These are phyloP conservation scores for Pitangus sulphuratus DNA, from an alignment of 2,797 vertebrate genomes.

Conservation along the genomic window DNA sequence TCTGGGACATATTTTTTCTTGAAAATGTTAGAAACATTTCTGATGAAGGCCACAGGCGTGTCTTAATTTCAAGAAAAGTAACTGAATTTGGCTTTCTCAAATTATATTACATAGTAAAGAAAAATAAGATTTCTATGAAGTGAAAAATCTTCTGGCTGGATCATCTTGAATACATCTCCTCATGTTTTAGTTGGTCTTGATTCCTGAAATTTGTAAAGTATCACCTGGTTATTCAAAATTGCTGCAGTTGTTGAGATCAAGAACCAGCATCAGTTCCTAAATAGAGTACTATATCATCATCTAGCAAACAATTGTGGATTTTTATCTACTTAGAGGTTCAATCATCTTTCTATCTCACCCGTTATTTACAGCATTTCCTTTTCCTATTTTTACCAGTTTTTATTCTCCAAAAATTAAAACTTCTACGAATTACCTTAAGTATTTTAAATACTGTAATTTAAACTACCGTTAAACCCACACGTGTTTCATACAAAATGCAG, in stretches of 20 bases:
- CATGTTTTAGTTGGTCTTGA: conserved; percentile 8
- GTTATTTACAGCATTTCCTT: not conserved
- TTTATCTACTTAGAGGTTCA: not conserved
- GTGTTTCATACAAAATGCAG: not conserved
- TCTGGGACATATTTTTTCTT: conserved; percentile 96
- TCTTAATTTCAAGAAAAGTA: not conserved
- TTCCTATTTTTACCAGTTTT: not conserved
- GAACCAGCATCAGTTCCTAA: not conserved
- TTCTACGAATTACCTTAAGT: not conserved
- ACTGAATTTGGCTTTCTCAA: conserved; percentile 17
- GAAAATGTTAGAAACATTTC: conserved; percentile 89
- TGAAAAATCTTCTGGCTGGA: conserved; percentile 34
- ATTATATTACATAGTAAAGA: conserved; percentile 24
- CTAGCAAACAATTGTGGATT: not conserved
- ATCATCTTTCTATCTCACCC: not conserved
- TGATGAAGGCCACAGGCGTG: conserved; percentile 26
- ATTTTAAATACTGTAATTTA: not conserved
- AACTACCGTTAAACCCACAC: not conserved
- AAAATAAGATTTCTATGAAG: conserved; percentile 14
- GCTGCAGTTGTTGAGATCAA: not conserved
- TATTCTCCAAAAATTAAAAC: not conserved
- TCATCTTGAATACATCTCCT: conserved; percentile 59
- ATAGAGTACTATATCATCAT: not conserved
- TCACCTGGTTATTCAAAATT: conserved; percentile 23
- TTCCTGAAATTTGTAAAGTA: conserved; percentile 62